Base-by-base conservation (phyloP, 1,140 invertebrate genomes). In the Drosophila ohnishii region DNA sequence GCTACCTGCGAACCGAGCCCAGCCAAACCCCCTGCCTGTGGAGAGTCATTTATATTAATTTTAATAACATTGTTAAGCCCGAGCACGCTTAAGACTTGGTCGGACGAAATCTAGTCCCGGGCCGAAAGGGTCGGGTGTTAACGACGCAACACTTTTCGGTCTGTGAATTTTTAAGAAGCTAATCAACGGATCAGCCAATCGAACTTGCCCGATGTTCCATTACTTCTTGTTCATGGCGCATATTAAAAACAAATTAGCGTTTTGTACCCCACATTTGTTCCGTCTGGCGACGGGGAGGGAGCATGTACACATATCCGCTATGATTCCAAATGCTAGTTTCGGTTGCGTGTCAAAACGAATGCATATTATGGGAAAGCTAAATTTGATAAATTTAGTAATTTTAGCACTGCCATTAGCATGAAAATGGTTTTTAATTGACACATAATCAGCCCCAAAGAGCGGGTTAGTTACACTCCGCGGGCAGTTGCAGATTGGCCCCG, bases 211-310 rank as follows among this genome's bases (percentile, higher is more conserved):
- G 42, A 39, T 59, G 39, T 34, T 35, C 34, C 35, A 34, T 25
- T 57, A 34, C 28, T 37, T 51, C 22, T 30, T 65, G 56, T 60
- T 42, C 71, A 74, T 55, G 73, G 44, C 55, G 74, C 70, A 65
- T 80, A 88, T 88, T 88, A 88, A 88, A 88, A 88, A 89, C 85
- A 78, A 84, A 88, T 88, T 88, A 88, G 74, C 74, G 80, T 77
- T 74, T 79, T 80, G 78, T 76, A 63, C 14, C 47, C 35, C 34
- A 62, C 51, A 40, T 63, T 58, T 42, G 40, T 48, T 70, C 34
- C 28, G 40, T 42, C 61, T 44, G 47, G 60, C 39, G 77, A 72
- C 34, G 32, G 57, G 61, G 79, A 75, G 70, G 77, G 7, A 10
- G 8, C 14, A 44, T 19, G 30, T 37, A 25, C 28, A 7, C n/a